Percentiles rank a stretch among this genome's conserved stretches.
These are phyloP conservation scores for Brachypteracias leptosomus DNA, from an alignment of 2,113 vertebrate species.

Conservation along the genomic window DNA sequence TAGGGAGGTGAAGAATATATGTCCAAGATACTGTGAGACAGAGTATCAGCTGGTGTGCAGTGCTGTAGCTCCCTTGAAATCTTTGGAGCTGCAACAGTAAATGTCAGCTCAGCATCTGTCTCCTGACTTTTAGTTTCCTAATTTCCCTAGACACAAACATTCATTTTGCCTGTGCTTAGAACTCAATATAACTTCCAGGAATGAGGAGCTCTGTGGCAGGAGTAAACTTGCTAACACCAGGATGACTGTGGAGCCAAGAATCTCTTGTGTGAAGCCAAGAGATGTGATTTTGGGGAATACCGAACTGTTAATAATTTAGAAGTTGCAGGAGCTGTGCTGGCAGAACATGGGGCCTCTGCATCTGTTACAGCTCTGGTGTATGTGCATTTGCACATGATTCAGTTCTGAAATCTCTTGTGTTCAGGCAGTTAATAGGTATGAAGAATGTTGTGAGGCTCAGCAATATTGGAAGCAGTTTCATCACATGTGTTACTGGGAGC, in stretches of 20 bases:
- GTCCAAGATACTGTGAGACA: neutral
- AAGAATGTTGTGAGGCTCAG: constrained; percentile 96
- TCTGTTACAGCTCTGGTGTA: neutral
- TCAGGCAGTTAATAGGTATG: constrained; percentile 89
- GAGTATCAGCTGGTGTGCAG: neutral
- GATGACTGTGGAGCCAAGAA: neutral
- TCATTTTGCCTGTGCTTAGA: neutral
- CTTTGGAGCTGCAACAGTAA: neutral
- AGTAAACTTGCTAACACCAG: neutral
- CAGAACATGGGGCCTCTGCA: neutral
- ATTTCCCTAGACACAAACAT: neutral
- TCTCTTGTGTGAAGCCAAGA: neutral
- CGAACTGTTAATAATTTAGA: neutral
- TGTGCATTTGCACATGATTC: neutral
- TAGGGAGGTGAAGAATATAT: neutral
- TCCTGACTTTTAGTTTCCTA: neutral
- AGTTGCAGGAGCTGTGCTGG: neutral
- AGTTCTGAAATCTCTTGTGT: constrained; percentile 10
- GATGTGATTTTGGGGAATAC: neutral
- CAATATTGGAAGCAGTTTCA: constrained; percentile 98
- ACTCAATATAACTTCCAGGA: neutral
- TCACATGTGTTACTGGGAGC: constrained; percentile 99
- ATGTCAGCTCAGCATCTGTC: neutral
- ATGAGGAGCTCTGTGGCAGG: neutral
- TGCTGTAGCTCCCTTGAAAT: neutral